A percentile compares a stretch with the other conserved stretches of the same genome.
Evolutionary conservation across 2,888 invertebrate genomes (phyloP).

Genomic region (Hofmannophila pseudospretella): DNA sequence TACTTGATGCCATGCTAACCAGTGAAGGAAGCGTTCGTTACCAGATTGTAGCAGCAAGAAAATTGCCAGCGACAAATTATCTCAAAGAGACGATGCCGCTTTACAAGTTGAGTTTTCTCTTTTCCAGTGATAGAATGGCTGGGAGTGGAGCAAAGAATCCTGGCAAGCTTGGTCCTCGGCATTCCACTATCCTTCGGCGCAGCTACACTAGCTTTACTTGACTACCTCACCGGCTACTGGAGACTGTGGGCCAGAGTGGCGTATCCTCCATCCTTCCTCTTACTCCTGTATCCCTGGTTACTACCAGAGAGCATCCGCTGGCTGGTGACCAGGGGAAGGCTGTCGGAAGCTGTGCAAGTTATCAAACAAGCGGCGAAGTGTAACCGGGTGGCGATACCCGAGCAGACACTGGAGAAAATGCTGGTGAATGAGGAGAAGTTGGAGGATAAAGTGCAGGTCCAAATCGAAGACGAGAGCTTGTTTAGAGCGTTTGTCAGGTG

Average conservation of each 20-base stretch:
- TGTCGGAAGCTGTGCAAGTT: conserved; percentile 79
- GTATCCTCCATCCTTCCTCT: conserved; percentile 83
- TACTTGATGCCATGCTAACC: too few species aligned
- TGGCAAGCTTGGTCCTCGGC: conserved; percentile 84
- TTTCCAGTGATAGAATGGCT: conserved; percentile 86
- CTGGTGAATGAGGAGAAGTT: conserved; percentile 39
- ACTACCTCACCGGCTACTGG: conserved; percentile 85
- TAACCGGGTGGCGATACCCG: conserved; percentile 72
- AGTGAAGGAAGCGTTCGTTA: too few species aligned
- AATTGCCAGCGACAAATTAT: too few species aligned
- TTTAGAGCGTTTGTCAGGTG: conserved; percentile 52
- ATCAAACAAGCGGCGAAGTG: conserved; percentile 78
- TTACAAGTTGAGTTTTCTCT: too few species aligned
- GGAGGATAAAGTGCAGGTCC: conserved; percentile 29
- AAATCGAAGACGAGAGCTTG: conserved; percentile 49
- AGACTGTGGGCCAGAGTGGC: conserved; percentile 81
- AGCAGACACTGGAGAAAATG: conserved; percentile 65
- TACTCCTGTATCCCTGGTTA: conserved; percentile 83
- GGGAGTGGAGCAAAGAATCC: conserved; percentile 83
- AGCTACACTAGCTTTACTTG: conserved; percentile 80
- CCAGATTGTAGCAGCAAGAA: too few species aligned
- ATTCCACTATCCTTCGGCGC: conserved; percentile 85
- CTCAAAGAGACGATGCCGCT: too few species aligned
- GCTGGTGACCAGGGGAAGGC: conserved; percentile 82
- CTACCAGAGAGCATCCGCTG: conserved; percentile 87